A percentile compares a stretch with the other conserved stretches of the same genome.
These are phyloP conservation scores for Tethya wilhelma DNA, from an alignment of 37 sponge, comb jelly and placozoan genomes.

Conservation along the genomic window DNA sequence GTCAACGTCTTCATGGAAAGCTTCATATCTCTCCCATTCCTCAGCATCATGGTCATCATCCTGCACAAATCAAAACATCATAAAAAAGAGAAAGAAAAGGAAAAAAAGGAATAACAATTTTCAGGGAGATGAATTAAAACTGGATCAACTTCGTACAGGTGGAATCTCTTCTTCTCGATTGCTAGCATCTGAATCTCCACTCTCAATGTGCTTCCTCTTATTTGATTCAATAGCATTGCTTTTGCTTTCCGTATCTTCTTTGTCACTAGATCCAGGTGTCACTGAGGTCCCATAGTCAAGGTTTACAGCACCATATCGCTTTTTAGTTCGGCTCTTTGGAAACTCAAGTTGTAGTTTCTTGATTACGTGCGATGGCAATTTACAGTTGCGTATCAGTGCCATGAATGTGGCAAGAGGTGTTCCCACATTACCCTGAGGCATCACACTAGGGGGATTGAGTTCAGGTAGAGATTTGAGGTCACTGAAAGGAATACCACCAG, in stretches of 20 bases:
- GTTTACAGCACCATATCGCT: slow-evolving; percentile 82
- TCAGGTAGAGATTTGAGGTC: slow-evolving; percentile 64
- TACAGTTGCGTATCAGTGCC: slow-evolving; percentile 71
- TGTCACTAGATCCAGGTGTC: not conserved
- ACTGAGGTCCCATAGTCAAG: slow-evolving; percentile 53
- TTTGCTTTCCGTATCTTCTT: not conserved
- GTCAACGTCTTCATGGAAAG: slow-evolving; percentile 83
- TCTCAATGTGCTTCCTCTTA: not conserved
- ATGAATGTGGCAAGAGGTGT: slow-evolving; percentile 73
- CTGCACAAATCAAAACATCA: slow-evolving; percentile 10
- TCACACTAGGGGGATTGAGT: slow-evolving; percentile 83
- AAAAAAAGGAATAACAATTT: not conserved
- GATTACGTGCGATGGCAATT: slow-evolving; percentile 82
- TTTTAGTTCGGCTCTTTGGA: slow-evolving; percentile 58
- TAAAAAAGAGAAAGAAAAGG: too few species aligned
- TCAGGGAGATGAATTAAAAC: not conserved
- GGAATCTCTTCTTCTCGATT: slow-evolving; percentile 19
- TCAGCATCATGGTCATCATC: slow-evolving; percentile 92
- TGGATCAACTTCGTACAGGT: not conserved
- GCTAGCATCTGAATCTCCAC: not conserved
- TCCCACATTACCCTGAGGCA: slow-evolving; percentile 92
- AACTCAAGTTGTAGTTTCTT: slow-evolving; percentile 83
- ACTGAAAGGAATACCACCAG: slow-evolving; percentile 20
- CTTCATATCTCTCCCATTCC: slow-evolving; percentile 95
- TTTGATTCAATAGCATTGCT: not conserved